Evolutionary conservation across 2,797 vertebrate species (phyloP), one percentile per base, ranked within the genome.

Genomic region (Fratercula arctica): DNA sequence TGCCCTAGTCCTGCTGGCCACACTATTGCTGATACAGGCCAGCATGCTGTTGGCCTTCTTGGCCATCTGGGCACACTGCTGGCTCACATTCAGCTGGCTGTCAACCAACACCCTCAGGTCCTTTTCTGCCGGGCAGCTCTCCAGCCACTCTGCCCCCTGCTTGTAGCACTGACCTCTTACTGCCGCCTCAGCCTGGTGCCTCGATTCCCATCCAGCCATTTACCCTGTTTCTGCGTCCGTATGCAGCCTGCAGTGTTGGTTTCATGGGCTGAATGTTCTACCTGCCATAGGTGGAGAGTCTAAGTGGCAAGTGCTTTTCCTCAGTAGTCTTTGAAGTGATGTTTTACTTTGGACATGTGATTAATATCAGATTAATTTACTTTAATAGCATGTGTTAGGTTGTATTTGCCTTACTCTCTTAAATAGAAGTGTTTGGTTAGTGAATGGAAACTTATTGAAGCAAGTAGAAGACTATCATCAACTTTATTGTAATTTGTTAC

Each of bases 401-500:
- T 87, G 21, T 76, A 16, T 77, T 91, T 89, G 23, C 35, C 67
- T 81, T 89, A 37, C 6, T 78, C 45, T 85, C 68, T 83, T 73
- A 67, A 89, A 59, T 9, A 53, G 20, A n/a, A 48, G 16, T 37
- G 21, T 50, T 82, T 1, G 11, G 72, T 69, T 70, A 66, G 66
- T 79, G 93, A 93, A 70, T 19, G 21, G 56, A 91, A 96, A 79
- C 9, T 57, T 96, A 87, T 0, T 91, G 89, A 91, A 97, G 88
- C 84, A 68, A 87, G 39, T 54, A 90, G 73, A 77, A 96, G 89
- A 41, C 9, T 59, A 77, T 95, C 90, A 77, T 95, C 90, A 95
- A 19, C 84, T 96, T 96, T 81, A 85, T 94, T 95, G 77, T 89
- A 95, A 95, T 96, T 96, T 95, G 93, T 89, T 35, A 50, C 8